phyloP scores from a whole-genome alignment of 2,888 invertebrate species.

The Andrena marginata region DNA sequence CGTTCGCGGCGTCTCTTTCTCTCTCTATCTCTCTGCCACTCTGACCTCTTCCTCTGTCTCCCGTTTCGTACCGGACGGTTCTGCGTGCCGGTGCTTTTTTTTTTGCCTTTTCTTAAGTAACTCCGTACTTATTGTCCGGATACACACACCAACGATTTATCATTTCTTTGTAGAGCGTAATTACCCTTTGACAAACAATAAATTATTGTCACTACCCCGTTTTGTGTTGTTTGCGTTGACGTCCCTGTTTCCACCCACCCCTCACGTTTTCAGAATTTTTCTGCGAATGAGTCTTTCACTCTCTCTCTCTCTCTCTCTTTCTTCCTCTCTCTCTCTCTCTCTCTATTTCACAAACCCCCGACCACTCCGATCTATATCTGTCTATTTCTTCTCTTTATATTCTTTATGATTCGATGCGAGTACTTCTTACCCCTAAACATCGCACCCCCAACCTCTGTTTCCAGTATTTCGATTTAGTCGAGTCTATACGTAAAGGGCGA shows the following conservation, averaged over 20 bases:
- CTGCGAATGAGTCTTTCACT: slow-evolving; percentile 41
- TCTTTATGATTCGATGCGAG: background rate
- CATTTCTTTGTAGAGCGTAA: slow-evolving; percentile 80
- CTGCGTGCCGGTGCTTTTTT: slow-evolving; percentile 65
- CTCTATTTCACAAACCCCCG: background rate
- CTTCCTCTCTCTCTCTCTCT: slow-evolving; percentile 16
- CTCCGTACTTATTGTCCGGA: slow-evolving; percentile 82
- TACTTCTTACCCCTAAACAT: background rate
- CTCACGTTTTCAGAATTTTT: slow-evolving; percentile 31
- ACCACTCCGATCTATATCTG: background rate
- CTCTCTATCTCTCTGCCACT: background rate
- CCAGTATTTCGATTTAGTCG: slow-evolving; percentile 13
- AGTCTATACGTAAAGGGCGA: slow-evolving; percentile 10
- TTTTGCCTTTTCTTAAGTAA: slow-evolving; percentile 66
- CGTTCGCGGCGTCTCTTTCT: slow-evolving; percentile 18
- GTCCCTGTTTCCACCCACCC: slow-evolving; percentile 22
- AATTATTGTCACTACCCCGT: slow-evolving; percentile 81
- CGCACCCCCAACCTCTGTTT: background rate
- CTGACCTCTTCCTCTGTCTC: background rate
- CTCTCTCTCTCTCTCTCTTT: slow-evolving; percentile 45
- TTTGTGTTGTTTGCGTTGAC: slow-evolving; percentile 60
- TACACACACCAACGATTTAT: slow-evolving; percentile 76
- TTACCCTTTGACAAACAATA: slow-evolving; percentile 79
- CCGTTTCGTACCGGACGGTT: slow-evolving; percentile 48
- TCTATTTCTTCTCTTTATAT: slow-evolving; percentile 9